These are phyloP conservation scores for Lottia scabra DNA, from an alignment of 2,888 invertebrate species.

Conservation along the genomic window DNA sequence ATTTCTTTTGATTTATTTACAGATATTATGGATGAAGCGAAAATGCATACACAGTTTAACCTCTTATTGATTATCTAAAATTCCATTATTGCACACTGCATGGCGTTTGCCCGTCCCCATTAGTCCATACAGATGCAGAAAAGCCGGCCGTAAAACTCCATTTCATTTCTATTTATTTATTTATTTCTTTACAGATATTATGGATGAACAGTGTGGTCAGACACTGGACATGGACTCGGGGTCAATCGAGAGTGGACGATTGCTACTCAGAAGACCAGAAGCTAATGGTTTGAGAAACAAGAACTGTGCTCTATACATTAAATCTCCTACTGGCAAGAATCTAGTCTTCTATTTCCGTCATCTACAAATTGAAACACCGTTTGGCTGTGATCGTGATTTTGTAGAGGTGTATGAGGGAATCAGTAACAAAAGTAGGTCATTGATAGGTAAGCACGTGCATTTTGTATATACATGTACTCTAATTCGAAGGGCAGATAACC, in stretches of 20 bases:
- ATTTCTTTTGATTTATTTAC: too few relatives aligned
- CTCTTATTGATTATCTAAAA: too few relatives aligned
- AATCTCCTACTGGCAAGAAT: conserved; percentile 24
- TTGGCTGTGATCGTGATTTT: conserved; percentile 28
- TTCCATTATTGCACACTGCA: too few relatives aligned
- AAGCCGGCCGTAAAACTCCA: too few relatives aligned
- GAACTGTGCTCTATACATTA: conserved; percentile 27
- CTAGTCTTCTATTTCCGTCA: conserved; percentile 27
- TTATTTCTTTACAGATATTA: conserved; percentile 2
- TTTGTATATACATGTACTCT: too few relatives aligned
- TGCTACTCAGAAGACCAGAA: conserved; percentile 14
- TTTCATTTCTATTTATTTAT: too few relatives aligned
- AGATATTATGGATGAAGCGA: too few relatives aligned
- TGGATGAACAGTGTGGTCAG: conserved; percentile 15
- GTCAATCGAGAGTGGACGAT: not conserved
- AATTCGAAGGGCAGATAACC: too few relatives aligned
- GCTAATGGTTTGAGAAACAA: conserved; percentile 8
- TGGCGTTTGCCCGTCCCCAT: too few relatives aligned
- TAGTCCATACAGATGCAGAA: too few relatives aligned
- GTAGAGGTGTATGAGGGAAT: conserved; percentile 29
- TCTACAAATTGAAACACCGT: conserved; percentile 29
- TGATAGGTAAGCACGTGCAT: not conserved
- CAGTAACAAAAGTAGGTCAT: not conserved
- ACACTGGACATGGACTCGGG: conserved; percentile 5
- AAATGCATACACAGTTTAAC: too few relatives aligned